Evolutionary conservation across 2,113 vertebrate genomes (phyloP), one percentile per base, ranked within the genome.

Genomic region (Sorex araneus): DNA sequence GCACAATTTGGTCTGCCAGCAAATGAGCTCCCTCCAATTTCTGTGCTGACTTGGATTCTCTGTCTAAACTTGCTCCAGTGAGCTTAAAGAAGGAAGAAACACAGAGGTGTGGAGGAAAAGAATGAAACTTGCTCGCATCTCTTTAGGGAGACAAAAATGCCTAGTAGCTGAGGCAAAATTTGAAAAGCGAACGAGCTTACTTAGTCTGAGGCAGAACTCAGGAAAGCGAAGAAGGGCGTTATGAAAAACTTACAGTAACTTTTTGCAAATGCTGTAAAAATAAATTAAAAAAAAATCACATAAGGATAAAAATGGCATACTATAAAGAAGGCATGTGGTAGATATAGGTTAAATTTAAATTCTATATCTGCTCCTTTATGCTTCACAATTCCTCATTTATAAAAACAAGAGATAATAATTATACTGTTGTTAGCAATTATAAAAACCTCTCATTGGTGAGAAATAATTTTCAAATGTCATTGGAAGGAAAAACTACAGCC

Each of bases 391-490:
- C 30, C 50, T 64, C 32, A n/a, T 54, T 47, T 34, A 7, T n/a
- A 74, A 13, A 69, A 90, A 83, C 36, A 13, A 36, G 3, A 36
- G 23, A 66, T 9, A 87, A 27, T 19, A 32, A 43, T 40, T 40
- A 40, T 40, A 30, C 25, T 32, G 5, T 57, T 30, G 8, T 32
- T 75, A 12, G 18, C 16, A 80, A 63, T 69, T 15, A 25, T n/a
- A 66, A 73, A 87, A 77, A 19, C 8, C 11, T 73, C 25, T 64
- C 76, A 92, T 25, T 15, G 36, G 2, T 32, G 40, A 34, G 54
- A 82, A 75, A 66, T 21, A 32, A 50, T 19, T 87, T 91, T 84
- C 57, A 67, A 87, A 79, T 19, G 63, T 11, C 54, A n/a, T n/a
- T 67, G 16, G 45, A 90, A 87, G 43, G 10, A 73, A 90, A 90